Evolutionary conservation across 2,797 vertebrate species (phyloP).

Genomic region (Sebastes cheni): DNA sequence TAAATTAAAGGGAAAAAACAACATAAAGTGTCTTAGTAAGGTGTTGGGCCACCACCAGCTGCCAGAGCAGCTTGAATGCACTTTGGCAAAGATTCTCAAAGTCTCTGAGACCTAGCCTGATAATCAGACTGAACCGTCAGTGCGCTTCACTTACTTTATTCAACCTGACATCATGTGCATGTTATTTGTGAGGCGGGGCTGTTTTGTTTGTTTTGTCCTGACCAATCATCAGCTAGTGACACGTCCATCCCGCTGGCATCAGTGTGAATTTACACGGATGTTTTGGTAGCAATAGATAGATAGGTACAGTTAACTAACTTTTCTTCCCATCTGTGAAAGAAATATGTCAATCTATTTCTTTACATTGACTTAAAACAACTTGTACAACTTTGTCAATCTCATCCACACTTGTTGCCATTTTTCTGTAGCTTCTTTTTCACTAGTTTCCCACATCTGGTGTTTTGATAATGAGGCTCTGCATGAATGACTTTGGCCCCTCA

Average conservation of each 20-base stretch:
- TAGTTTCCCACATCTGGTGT: not conserved
- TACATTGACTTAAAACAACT: not conserved
- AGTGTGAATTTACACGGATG: not conserved
- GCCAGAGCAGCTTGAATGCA: not conserved
- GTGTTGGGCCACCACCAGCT: not conserved
- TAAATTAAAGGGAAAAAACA: not conserved
- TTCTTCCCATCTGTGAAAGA: not conserved
- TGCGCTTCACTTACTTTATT: not conserved
- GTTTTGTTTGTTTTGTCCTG: not conserved
- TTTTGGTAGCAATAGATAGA: not conserved
- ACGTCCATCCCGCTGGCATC: not conserved
- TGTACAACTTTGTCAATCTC: not conserved
- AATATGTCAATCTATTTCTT: not conserved
- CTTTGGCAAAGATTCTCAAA: conserved; percentile 3
- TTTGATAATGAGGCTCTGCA: not conserved
- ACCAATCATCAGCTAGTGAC: not conserved
- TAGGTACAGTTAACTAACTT: not conserved
- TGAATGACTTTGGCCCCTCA: not conserved
- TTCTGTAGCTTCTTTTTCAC: not conserved
- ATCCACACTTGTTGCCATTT: not conserved
- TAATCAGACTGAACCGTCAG: not conserved
- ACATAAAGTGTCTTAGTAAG: not conserved
- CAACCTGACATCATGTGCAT: not conserved
- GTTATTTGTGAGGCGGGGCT: not conserved
- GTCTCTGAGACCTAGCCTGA: not conserved